These are phyloP conservation scores for Drosophila cardini DNA, from an alignment of 1,140 invertebrate genomes.

Conservation along the genomic window DNA sequence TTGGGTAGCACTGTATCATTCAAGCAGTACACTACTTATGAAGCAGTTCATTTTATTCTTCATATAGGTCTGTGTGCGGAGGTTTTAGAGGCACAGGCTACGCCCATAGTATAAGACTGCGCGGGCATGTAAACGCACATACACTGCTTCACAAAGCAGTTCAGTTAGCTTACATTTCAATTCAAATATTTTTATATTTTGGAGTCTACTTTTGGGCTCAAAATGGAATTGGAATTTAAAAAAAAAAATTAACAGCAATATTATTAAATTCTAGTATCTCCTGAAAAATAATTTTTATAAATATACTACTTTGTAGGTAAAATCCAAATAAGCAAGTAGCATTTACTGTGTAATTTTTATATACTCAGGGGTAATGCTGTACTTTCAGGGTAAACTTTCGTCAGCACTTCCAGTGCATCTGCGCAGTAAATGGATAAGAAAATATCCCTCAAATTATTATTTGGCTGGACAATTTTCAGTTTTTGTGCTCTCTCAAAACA, in stretches of 20 bases:
- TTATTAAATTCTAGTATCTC: too few relatives aligned
- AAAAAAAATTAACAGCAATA: too few relatives aligned
- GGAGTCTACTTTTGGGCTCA: neutral
- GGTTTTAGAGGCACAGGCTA: neutral
- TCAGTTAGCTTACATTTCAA: neutral
- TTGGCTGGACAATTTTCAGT: slow-evolving; percentile 37
- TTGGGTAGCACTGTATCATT: too few relatives aligned
- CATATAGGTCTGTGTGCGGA: too few relatives aligned
- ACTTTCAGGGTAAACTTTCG: slow-evolving; percentile 45
- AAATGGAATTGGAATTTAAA: neutral
- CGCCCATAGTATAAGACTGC: neutral
- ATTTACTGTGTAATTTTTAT: neutral
- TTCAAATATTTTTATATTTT: neutral
- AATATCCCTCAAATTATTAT: slow-evolving; percentile 31
- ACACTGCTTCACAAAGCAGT: neutral
- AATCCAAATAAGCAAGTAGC: neutral
- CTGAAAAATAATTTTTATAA: too few relatives aligned
- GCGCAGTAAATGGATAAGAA: slow-evolving; percentile 25
- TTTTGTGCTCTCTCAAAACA: slow-evolving; percentile 16
- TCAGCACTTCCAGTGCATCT: slow-evolving; percentile 42
- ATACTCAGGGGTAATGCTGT: slow-evolving; percentile 48
- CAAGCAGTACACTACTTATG: too few relatives aligned
- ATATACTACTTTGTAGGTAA: neutral
- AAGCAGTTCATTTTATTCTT: too few relatives aligned
- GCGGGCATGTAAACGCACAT: neutral